Evolutionary conservation across 2,797 vertebrate species (phyloP), one percentile per base, ranked within the genome.

Genomic region (Sebastes iracundus): DNA sequence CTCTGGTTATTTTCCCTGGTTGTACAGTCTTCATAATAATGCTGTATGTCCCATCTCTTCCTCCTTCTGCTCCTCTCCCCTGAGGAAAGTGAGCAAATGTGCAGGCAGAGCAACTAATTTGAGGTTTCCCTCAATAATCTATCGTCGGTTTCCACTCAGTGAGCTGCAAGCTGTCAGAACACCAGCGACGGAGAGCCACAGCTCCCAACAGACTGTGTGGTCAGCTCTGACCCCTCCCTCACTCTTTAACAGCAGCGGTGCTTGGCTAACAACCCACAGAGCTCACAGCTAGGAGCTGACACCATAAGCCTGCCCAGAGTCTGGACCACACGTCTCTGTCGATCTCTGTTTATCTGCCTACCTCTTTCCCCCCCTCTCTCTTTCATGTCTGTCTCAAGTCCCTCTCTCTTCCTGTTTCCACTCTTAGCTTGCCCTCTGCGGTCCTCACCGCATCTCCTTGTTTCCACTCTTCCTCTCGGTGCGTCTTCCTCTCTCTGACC

Each of bases 61-160:
- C 38, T 56, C 68, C 55, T 46, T 75, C 68, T 55, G 28, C 75
- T 80, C 73, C 10, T 13, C 55, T 82, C 68, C 75, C 83, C 52
- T 0, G 80, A 76, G 85, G 53, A 79, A 81, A 79, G 53, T 23
- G 70, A 81, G 74, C 52, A 35, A 87, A 82, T 75, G 80, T 69
- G 71, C 71, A 79, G 70, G 85, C 76, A 81, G 81, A 79, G 75
- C 75, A 83, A 87, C 85, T 90, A 79, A 90, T 93, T 93, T 92
- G 90, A 38, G 88, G 85, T 88, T 90, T 88, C 77, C 83, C 80
- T 87, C 87, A 83, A 90, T 92, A 90, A 91, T 92, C 88, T 71
- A 85, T 87, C 30, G 32, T 71, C 63, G 80, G 77, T 86, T 89
- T 87, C 78, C 79, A 75, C 78, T 86, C 82, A 72, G 87, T 55